These are phyloP conservation scores for Drosophila mayaguana DNA, from an alignment of 2,888 invertebrate species.

Conservation along the genomic window DNA sequence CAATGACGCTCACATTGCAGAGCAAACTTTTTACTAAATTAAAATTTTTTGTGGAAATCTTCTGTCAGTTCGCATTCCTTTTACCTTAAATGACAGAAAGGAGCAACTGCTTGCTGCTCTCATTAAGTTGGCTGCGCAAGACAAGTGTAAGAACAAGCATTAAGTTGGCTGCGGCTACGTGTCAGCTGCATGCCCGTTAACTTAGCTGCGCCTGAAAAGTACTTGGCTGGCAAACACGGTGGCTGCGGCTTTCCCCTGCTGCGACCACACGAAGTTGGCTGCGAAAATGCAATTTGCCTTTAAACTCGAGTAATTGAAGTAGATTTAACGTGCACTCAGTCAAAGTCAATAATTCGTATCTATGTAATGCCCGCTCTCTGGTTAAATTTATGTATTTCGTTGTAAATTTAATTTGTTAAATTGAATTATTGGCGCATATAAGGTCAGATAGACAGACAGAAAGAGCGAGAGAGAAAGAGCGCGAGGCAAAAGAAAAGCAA, in stretches of 20 bases:
- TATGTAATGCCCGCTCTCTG: constrained; percentile 7
- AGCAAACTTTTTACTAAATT: no score
- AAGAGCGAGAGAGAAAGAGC: constrained; percentile 12
- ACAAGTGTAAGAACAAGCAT: not conserved
- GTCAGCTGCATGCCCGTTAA: not conserved
- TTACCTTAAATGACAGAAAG: no score
- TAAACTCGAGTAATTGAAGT: not conserved
- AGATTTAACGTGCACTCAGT: constrained; percentile 6
- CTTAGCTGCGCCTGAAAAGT: not conserved
- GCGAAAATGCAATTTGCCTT: not conserved
- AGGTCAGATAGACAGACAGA: not conserved
- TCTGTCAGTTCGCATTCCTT: not conserved
- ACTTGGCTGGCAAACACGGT: not conserved
- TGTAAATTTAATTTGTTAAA: constrained; percentile 47
- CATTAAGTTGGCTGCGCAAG: not conserved
- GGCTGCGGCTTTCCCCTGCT: not conserved
- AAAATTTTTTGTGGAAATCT: no score
- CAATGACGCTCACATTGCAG: no score
- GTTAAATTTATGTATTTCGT: constrained; percentile 28
- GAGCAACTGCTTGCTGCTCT: no score
- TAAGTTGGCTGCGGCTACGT: constrained; percentile 6
- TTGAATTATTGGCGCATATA: constrained; percentile 42
- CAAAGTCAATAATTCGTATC: constrained; percentile 13
- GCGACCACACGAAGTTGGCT: not conserved
- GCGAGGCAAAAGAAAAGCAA: constrained; percentile 6